Percentiles rank a stretch among this genome's conserved stretches.
These are phyloP conservation scores for Lycodopsis pacificus DNA, from an alignment of 2,797 vertebrate genomes.

Conservation along the genomic window DNA sequence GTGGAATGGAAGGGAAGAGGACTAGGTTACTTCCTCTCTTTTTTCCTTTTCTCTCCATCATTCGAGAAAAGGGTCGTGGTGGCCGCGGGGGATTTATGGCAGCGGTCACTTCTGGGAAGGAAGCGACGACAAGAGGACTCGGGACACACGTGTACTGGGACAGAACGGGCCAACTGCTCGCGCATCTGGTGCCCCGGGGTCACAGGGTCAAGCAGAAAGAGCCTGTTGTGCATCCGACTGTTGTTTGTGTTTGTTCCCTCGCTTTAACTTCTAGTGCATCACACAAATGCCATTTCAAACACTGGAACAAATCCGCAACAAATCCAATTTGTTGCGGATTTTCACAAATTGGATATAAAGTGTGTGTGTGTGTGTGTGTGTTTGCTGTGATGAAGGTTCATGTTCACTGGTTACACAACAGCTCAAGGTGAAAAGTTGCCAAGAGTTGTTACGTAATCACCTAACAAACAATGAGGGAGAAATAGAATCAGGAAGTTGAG, in stretches of 20 bases:
- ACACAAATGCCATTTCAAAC: neutral
- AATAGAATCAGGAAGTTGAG: slow-evolving; percentile 62
- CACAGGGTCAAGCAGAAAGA: slow-evolving; percentile 17
- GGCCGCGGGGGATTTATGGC: slow-evolving; percentile 14
- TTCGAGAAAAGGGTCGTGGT: slow-evolving; percentile 25
- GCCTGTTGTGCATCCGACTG: neutral
- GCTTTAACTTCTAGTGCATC: slow-evolving; percentile 12
- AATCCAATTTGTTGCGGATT: neutral
- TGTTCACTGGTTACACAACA: slow-evolving; percentile 52
- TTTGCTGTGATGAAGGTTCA: neutral
- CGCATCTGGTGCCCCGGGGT: slow-evolving; percentile 31
- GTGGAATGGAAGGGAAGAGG: slow-evolving; percentile 74
- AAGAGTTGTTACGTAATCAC: slow-evolving; percentile 62
- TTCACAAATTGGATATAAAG: slow-evolving; percentile 24
- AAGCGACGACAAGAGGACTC: slow-evolving; percentile 52
- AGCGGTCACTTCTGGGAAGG: slow-evolving; percentile 46
- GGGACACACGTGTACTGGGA: slow-evolving; percentile 30
- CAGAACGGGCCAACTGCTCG: slow-evolving; percentile 25
- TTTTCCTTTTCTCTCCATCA: slow-evolving; percentile 68
- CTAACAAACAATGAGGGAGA: slow-evolving; percentile 64
- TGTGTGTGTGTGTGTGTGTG: slow-evolving; percentile 5
- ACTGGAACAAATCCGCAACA: neutral
- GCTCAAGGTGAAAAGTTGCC: slow-evolving; percentile 45
- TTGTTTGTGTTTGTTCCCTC: neutral
- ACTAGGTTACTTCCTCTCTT: slow-evolving; percentile 71